Evolutionary conservation across 2,888 invertebrate species (phyloP).

Genomic region (Harpagoxenus sublaevis): DNA sequence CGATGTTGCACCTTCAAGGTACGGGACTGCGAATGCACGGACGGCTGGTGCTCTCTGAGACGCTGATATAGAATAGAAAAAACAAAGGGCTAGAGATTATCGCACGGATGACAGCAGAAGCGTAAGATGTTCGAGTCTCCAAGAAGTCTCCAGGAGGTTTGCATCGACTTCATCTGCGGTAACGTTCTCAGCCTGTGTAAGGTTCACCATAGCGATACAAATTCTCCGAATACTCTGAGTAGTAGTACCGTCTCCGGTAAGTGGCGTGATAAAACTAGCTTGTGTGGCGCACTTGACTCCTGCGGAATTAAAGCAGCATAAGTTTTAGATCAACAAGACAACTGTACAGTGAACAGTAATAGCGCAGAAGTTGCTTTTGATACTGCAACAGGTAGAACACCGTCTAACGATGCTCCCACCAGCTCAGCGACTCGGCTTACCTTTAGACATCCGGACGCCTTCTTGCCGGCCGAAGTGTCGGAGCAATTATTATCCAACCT

Average conservation of each 20-base stretch:
- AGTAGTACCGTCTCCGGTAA: conserved; percentile 61
- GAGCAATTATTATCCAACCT: conserved; percentile 88
- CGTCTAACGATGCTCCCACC: conserved; percentile 59
- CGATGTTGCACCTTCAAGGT: conserved; percentile 20
- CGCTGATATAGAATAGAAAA: neutral
- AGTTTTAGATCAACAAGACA: conserved; percentile 62
- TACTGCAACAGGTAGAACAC: conserved; percentile 44
- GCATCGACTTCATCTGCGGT: conserved; percentile 89
- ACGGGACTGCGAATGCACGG: neutral
- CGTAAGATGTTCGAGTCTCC: conserved; percentile 89
- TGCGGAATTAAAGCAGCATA: conserved; percentile 19
- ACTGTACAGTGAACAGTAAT: conserved; percentile 51
- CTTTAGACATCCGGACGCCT: conserved; percentile 88
- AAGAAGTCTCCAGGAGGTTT: conserved; percentile 88
- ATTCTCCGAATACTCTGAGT: conserved; percentile 55
- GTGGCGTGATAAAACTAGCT: conserved; percentile 31
- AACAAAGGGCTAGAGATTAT: conserved; percentile 21
- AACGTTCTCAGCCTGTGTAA: conserved; percentile 88
- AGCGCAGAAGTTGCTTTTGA: conserved; percentile 40
- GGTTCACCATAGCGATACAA: conserved; percentile 82
- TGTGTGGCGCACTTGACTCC: neutral
- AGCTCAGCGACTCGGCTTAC: conserved; percentile 80
- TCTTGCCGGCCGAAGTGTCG: conserved; percentile 88
- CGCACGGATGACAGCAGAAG: conserved; percentile 54
- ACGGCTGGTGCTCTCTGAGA: neutral